These are phyloP conservation scores for Pipistrellus kuhlii DNA, from an alignment of 2,797 vertebrate genomes.

Conservation along the genomic window DNA sequence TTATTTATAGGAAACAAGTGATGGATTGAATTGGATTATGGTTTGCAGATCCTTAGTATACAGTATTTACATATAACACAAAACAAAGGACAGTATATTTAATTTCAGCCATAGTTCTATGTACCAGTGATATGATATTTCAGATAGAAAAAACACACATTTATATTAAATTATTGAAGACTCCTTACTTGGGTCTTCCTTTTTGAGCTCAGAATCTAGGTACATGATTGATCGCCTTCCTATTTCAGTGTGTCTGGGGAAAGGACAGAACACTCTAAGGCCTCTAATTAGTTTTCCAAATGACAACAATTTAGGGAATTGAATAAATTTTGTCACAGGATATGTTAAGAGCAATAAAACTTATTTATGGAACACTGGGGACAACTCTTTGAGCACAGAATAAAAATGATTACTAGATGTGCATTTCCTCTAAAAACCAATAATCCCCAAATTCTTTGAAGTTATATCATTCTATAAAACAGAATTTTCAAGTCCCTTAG, in stretches of 20 bases:
- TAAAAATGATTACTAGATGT: neutral
- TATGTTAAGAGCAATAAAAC: neutral
- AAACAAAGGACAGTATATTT: neutral
- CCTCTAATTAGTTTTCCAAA: constrained; percentile 3
- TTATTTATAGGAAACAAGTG: neutral
- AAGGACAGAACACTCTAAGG: neutral
- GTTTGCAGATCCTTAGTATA: neutral
- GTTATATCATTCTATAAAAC: neutral
- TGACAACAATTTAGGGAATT: neutral
- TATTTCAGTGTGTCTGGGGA: neutral
- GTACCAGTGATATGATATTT: neutral
- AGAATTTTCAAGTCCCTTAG: neutral
- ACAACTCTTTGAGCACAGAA: neutral
- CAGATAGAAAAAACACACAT: neutral
- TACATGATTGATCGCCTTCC: neutral
- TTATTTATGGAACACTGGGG: neutral
- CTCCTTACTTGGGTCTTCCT: neutral
- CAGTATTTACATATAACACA: neutral
- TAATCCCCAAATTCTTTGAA: neutral
- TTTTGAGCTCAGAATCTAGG: neutral
- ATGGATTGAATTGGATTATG: neutral
- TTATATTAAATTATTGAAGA: neutral
- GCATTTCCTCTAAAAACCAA: neutral
- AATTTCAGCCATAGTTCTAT: neutral
- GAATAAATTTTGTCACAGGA: neutral